A percentile compares a stretch with the other conserved stretches of the same genome.
phyloP scores from a whole-genome alignment of 2,888 invertebrate species.

The Nymphalis polychloros region DNA sequence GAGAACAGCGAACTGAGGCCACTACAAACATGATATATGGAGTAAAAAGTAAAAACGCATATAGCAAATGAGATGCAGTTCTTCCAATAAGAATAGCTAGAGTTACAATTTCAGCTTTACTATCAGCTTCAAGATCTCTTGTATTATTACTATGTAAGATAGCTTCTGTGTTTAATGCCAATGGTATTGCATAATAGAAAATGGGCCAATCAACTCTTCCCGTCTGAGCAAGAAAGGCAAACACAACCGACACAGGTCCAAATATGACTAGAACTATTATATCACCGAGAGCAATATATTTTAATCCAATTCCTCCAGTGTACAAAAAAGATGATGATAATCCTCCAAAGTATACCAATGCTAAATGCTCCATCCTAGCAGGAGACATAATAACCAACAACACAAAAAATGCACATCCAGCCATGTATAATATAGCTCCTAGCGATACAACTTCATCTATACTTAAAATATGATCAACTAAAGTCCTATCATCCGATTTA shows the following conservation, averaged over 20 bases:
- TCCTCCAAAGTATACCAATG: conserved; percentile 96
- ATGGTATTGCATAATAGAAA: conserved; percentile 95
- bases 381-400: conserved; percentile 89
- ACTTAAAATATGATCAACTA: conserved; percentile 94
- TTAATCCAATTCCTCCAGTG: conserved; percentile 97
- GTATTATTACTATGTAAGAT: conserved; percentile 98
- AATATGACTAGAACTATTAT: conserved; percentile 95
- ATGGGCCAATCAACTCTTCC: conserved; percentile 95
- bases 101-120: conserved; percentile 95
- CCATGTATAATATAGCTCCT: conserved; percentile 92
- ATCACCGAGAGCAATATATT: conserved; percentile 97
- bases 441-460: conserved; percentile 90
- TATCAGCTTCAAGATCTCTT: conserved; percentile 93
- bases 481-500: conserved; percentile 95
- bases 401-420: conserved; percentile 92
- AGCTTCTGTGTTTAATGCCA: conserved; percentile 96
- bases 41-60: conserved; percentile 93
- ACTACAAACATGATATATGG: conserved; percentile 96
- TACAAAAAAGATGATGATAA: conserved; percentile 97
- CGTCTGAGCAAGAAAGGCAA: conserved; percentile 96
- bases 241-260: conserved; percentile 96
- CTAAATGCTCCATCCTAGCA: conserved; percentile 96
- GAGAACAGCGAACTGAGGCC: conserved; percentile 90
- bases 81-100: conserved; percentile 96
- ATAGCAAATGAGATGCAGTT: conserved; percentile 94